Conservation (phyloP, 2,888 invertebrate species). For the Cepaea hortensis region DNA sequence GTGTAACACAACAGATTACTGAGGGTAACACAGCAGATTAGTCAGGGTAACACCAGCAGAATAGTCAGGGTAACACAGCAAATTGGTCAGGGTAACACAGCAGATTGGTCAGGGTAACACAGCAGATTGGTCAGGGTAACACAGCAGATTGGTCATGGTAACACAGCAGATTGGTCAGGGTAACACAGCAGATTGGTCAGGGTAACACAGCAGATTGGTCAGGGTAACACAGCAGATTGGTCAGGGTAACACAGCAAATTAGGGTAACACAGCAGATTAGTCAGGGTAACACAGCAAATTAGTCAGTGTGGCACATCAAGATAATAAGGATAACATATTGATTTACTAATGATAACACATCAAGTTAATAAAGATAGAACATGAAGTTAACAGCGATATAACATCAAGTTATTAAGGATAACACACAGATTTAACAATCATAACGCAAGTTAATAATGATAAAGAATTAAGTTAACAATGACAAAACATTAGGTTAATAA, state of each 20-base stretch:
- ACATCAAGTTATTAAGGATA: too few relatives aligned
- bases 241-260: neutral
- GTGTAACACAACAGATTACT: neutral
- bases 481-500: too few relatives aligned
- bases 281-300: neutral
- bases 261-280: neutral
- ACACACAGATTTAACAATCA: too few relatives aligned
- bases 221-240: neutral
- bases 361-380: too few relatives aligned
- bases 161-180: neutral
- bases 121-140: neutral
- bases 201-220: neutral
- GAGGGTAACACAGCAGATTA: neutral
- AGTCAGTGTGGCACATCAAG: neutral
- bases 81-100: too few relatives aligned
- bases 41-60: neutral
- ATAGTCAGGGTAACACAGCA: neutral
- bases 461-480: too few relatives aligned
- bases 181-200: neutral
- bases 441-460: too few relatives aligned
- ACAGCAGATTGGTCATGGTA: neutral
- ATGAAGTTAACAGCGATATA: too few relatives aligned
- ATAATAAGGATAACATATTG: too few relatives aligned
- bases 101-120: neutral
- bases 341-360: too few relatives aligned